These are phyloP conservation scores for Sebastes diaconus DNA, from an alignment of 2,797 vertebrate genomes.

Conservation along the genomic window DNA sequence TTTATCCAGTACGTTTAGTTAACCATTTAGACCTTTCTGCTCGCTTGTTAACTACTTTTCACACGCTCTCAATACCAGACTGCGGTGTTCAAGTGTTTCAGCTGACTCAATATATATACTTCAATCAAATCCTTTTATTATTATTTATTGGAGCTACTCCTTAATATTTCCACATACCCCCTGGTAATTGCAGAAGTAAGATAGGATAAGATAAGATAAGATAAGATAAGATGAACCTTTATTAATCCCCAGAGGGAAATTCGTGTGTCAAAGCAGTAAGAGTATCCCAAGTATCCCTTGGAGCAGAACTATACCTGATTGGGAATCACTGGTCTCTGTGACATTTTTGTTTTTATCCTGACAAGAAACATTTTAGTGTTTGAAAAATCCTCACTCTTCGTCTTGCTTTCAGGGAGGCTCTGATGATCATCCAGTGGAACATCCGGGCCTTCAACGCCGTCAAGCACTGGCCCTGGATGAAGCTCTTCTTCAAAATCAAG, in stretches of 20 bases:
- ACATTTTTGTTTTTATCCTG: not conserved
- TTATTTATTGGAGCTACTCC: no score
- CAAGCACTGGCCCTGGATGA: constrained; percentile 97
- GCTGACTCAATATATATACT: not conserved
- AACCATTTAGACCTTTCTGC: not conserved
- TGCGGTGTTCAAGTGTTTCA: not conserved
- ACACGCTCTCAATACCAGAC: not conserved
- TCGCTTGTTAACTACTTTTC: not conserved
- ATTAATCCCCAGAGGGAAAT: no score
- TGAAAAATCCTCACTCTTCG: not conserved
- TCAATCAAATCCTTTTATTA: no score
- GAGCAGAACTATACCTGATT: not conserved
- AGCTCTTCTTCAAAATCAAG: constrained; percentile 96
- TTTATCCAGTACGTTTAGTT: not conserved
- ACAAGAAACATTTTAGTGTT: not conserved
- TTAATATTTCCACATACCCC: not conserved
- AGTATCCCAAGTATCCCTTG: no score
- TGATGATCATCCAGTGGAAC: constrained; percentile 95
- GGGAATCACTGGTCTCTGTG: not conserved
- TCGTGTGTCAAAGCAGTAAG: no score
- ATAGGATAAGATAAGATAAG: no score
- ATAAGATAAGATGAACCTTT: no score
- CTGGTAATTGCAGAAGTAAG: not conserved
- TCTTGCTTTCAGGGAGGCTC: constrained; percentile 83
- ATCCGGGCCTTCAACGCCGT: constrained; percentile 92